Evolutionary conservation across 2,888 invertebrate genomes (phyloP).

Genomic region (Parnassius orleans): DNA sequence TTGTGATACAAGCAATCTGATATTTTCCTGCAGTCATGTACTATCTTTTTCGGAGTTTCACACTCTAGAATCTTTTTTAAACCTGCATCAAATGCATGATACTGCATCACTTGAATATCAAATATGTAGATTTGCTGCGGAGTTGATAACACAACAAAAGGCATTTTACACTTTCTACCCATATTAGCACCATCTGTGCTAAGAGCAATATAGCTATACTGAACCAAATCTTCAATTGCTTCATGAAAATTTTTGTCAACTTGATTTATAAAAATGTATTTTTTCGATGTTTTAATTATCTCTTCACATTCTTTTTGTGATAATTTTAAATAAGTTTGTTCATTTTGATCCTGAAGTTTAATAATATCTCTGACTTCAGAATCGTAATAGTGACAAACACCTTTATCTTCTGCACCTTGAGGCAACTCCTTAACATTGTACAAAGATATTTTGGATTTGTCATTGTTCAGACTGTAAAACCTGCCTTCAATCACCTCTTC

Average conservation of each 20-base stretch:
- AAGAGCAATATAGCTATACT: slow-evolving; percentile 57
- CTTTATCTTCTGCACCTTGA: slow-evolving; percentile 54
- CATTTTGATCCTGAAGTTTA: slow-evolving; percentile 58
- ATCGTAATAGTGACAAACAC: slow-evolving; percentile 65
- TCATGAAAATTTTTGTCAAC: slow-evolving; percentile 66
- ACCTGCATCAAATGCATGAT: slow-evolving; percentile 73
- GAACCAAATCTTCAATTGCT: slow-evolving; percentile 62
- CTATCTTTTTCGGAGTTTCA: slow-evolving; percentile 75
- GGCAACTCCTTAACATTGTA: slow-evolving; percentile 66
- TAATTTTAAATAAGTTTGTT: slow-evolving; percentile 59
- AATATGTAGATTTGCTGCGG: slow-evolving; percentile 73
- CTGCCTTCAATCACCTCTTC: slow-evolving; percentile 68
- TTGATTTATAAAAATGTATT: slow-evolving; percentile 72
- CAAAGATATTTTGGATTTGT: slow-evolving; percentile 70
- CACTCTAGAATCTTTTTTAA: slow-evolving; percentile 69
- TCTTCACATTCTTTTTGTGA: slow-evolving; percentile 68
- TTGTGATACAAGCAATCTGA: slow-evolving; percentile 82
- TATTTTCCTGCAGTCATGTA: slow-evolving; percentile 80
- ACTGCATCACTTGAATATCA: slow-evolving; percentile 73
- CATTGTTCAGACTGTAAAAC: slow-evolving; percentile 67
- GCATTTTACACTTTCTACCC: slow-evolving; percentile 75
- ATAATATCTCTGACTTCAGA: slow-evolving; percentile 67
- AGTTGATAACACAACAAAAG: slow-evolving; percentile 68
- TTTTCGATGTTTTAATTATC: slow-evolving; percentile 63
- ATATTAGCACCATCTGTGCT: slow-evolving; percentile 73